Conservation (phyloP, 1,140 invertebrate species). For the Amphibalanus amphitrite region DNA sequence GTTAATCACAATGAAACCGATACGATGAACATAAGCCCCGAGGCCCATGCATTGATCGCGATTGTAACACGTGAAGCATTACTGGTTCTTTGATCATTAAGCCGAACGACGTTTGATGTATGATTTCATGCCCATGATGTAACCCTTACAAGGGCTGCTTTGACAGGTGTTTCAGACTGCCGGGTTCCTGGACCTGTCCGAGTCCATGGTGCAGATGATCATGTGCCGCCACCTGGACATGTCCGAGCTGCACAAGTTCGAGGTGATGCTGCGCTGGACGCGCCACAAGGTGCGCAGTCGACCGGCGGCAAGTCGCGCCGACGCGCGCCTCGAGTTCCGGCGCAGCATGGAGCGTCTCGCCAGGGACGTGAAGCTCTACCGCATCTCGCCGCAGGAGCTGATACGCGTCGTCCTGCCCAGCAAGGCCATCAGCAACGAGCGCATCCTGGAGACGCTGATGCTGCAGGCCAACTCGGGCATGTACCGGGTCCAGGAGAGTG, state of each 20-base stretch:
- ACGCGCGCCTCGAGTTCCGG: conserved; percentile 73
- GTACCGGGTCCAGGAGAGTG: conserved; percentile 73
- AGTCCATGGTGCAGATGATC: conserved; percentile 88
- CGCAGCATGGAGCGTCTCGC: conserved; percentile 79
- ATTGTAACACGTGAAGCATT: no score
- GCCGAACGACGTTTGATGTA: no score
- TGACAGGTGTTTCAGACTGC: conserved; percentile 60
- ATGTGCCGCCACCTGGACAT: conserved; percentile 63
- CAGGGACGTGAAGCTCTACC: conserved; percentile 69
- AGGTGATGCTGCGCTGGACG: conserved; percentile 81
- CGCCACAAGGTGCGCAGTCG: conserved; percentile 54
- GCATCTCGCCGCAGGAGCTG: conserved; percentile 79
- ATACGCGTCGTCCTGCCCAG: conserved; percentile 83
- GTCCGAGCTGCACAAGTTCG: conserved; percentile 74
- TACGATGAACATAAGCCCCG: no score
- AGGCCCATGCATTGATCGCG: no score
- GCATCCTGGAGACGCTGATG: conserved; percentile 80
- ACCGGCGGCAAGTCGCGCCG: conserved; percentile 46
- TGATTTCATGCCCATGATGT: no score
- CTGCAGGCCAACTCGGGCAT: conserved; percentile 82
- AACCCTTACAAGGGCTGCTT: no score
- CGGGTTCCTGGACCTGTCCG: conserved; percentile 70
- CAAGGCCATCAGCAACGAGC: conserved; percentile 81
- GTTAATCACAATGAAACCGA: no score
- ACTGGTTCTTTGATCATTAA: no score